These are phyloP conservation scores for Nannobrachium achirus DNA, from an alignment of 2,113 vertebrate genomes.

Conservation along the genomic window DNA sequence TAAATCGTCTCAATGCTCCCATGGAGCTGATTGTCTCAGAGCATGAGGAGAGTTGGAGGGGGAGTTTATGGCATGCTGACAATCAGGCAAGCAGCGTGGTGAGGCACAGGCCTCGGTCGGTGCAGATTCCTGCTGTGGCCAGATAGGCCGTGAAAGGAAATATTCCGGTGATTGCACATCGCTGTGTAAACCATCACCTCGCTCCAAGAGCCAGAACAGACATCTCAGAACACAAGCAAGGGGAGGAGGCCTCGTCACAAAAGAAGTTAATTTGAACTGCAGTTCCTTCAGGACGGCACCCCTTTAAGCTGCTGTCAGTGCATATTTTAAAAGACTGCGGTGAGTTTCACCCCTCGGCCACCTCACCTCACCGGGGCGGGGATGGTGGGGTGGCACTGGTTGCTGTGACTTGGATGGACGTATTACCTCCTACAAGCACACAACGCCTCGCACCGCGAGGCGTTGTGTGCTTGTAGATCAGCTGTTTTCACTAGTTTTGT, in stretches of 20 bases:
- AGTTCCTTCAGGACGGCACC: constrained; percentile 57
- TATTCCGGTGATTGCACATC: constrained; percentile 75
- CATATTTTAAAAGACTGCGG: constrained; percentile 62
- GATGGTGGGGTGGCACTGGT: constrained; percentile 13
- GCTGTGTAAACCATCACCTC: constrained; percentile 72
- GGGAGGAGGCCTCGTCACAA: constrained; percentile 35
- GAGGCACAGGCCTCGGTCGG: constrained; percentile 52
- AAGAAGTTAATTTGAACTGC: constrained; percentile 68
- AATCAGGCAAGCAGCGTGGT: constrained; percentile 40
- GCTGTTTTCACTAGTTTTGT: too few relatives aligned
- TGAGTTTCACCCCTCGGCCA: constrained; percentile 53
- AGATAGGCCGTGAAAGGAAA: constrained; percentile 76
- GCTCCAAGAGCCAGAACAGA: constrained; percentile 63
- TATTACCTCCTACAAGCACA: background rate
- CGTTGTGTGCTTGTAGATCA: too few relatives aligned
- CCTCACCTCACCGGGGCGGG: constrained; percentile 18
- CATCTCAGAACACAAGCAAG: constrained; percentile 50
- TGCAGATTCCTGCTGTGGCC: constrained; percentile 64
- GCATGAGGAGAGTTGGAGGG: constrained; percentile 45
- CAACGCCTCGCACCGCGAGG: too few relatives aligned
- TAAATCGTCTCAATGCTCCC: constrained; percentile 59
- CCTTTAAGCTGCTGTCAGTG: constrained; percentile 67
- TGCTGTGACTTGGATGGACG: background rate
- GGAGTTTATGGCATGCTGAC: constrained; percentile 38
- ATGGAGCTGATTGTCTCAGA: constrained; percentile 55